Conservation (phyloP, 2,113 vertebrate genomes). For the Lophotis ruficrista region DNA sequence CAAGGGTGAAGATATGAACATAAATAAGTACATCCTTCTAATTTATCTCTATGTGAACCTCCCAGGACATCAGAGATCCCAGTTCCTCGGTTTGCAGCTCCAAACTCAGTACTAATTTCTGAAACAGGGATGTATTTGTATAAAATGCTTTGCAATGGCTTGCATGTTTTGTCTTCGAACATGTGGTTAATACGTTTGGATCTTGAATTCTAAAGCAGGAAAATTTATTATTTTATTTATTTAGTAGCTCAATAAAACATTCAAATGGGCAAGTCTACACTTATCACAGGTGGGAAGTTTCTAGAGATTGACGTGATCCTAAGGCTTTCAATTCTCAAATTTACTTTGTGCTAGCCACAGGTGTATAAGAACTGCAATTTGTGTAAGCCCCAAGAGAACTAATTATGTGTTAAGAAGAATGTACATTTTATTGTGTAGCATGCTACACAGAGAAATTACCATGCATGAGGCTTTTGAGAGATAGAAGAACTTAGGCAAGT, state of each 20-base stretch:
- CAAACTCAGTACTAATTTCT: neutral
- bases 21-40: neutral
- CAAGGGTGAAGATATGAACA: neutral
- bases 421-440: neutral
- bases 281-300: constrained; percentile 12
- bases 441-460: constrained; percentile 31
- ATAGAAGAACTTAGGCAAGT: neutral
- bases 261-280: neutral
- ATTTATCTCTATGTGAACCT: neutral
- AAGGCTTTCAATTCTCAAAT: constrained; percentile 42
- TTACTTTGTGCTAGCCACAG: constrained; percentile 36
- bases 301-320: constrained; percentile 42
- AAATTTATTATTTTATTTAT: constrained; percentile 17
- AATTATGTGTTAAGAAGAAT: constrained; percentile 57
- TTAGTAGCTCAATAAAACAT: constrained; percentile 17
- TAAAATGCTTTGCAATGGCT: neutral
- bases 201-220: neutral
- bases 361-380: constrained; percentile 31
- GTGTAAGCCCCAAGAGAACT: constrained; percentile 47
- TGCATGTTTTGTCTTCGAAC: neutral
- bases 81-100: neutral
- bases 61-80: neutral
- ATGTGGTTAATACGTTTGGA: neutral
- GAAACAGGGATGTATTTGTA: neutral
- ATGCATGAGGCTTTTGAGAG: constrained; percentile 15